Conservation (phyloP, 2,888 invertebrate genomes). For the Ornithoptera priamus region DNA sequence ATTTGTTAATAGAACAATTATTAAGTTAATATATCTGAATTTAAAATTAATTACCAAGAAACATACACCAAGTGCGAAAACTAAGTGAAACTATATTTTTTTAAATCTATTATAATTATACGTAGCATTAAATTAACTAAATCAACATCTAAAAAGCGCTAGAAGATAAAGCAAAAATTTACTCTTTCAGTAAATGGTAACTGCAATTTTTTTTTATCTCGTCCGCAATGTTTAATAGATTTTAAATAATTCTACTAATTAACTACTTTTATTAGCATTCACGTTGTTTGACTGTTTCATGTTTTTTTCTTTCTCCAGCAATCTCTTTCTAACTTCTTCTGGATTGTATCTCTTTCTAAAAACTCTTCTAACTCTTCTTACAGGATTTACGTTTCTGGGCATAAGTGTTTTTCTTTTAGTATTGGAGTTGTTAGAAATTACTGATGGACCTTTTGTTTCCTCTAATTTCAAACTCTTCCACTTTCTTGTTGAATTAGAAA, state of each 20-base stretch:
- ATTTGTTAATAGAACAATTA: background rate
- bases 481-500: conserved; percentile 51
- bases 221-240: background rate
- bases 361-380: conserved; percentile 69
- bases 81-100: background rate
- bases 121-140: background rate
- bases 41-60: background rate
- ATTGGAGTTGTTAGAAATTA: conserved; percentile 47
- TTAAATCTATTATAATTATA: background rate
- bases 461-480: conserved; percentile 45
- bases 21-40: background rate
- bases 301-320: conserved; percentile 67
- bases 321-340: conserved; percentile 73
- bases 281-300: conserved; percentile 40
- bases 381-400: conserved; percentile 62
- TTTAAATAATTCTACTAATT: conserved; percentile 4
- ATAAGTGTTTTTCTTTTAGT: conserved; percentile 58
- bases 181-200: conserved; percentile 13
- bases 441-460: conserved; percentile 49
- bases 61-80: background rate
- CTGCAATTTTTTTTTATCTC: background rate
- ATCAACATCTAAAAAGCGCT: background rate
- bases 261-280: conserved; percentile 31
- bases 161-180: background rate
- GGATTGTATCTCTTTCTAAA: conserved; percentile 74